A percentile compares a stretch with the other conserved stretches of the same genome.
Conservation (phyloP, 2,888 invertebrate species). For the Cataglyphis rosenhaueri region DNA sequence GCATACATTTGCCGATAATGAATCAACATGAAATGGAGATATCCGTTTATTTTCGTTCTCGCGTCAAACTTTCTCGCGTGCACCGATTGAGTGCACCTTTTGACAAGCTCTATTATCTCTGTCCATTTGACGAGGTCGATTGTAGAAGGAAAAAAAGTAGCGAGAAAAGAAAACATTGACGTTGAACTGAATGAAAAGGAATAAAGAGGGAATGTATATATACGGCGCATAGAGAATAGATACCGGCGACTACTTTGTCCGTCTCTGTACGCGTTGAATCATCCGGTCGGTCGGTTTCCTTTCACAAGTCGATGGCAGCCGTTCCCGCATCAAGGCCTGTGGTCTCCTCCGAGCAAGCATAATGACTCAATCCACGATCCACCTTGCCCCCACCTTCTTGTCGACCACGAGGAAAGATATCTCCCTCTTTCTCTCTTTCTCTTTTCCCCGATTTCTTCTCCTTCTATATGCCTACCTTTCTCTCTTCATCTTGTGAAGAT, state of each 20-base stretch:
- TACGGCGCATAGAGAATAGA: slow-evolving; percentile 66
- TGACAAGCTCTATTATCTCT: slow-evolving; percentile 62
- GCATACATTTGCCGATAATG: slow-evolving; percentile 54
- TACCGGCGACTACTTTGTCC: slow-evolving; percentile 79
- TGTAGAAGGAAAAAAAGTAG: slow-evolving; percentile 34
- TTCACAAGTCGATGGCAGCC: slow-evolving; percentile 83
- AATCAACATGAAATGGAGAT: slow-evolving; percentile 57
- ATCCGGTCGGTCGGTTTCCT: slow-evolving; percentile 83
- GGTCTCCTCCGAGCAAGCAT: slow-evolving; percentile 84
- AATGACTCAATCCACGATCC: slow-evolving; percentile 86
- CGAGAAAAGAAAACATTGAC: slow-evolving; percentile 55
- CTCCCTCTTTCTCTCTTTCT: slow-evolving; percentile 68
- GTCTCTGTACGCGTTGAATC: slow-evolving; percentile 80
- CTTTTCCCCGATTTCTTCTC: slow-evolving; percentile 57
- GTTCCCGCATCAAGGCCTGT: slow-evolving; percentile 83
- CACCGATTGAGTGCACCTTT: slow-evolving; percentile 50
- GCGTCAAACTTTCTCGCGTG: slow-evolving; percentile 22
- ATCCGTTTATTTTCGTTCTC: slow-evolving; percentile 43
- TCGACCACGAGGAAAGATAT: slow-evolving; percentile 69
- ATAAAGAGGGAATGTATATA: slow-evolving; percentile 54
- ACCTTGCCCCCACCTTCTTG: slow-evolving; percentile 79
- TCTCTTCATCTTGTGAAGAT: slow-evolving; percentile 72
- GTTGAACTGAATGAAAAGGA: slow-evolving; percentile 48
- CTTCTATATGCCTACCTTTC: slow-evolving; percentile 47
- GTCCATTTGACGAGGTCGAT: slow-evolving; percentile 46